Conservation (phyloP, 2,797 vertebrate genomes). For the Falco rusticolus region DNA sequence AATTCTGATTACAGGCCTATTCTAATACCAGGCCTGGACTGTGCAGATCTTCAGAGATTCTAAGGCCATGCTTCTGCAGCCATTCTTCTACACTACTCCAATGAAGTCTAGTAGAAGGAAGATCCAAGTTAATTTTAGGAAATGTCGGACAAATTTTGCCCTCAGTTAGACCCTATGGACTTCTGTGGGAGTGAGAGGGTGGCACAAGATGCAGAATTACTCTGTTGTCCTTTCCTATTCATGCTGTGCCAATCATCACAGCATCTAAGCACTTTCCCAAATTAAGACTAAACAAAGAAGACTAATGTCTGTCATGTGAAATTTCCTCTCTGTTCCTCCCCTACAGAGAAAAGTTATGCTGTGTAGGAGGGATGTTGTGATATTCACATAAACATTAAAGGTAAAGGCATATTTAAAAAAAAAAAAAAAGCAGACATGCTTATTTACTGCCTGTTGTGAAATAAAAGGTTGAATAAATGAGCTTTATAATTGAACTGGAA, state of each 20-base stretch:
- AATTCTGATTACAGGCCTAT: no score
- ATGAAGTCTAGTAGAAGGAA: neutral
- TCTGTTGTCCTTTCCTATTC: conserved; percentile 1
- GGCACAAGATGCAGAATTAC: neutral
- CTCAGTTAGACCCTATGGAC: neutral
- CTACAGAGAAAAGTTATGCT: neutral
- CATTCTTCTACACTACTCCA: neutral
- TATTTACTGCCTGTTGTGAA: neutral
- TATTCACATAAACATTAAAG: neutral
- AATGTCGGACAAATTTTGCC: neutral
- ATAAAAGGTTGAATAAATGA: neutral
- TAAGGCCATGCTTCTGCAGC: no score
- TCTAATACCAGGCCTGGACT: no score
- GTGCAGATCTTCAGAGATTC: no score
- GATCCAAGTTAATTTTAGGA: neutral
- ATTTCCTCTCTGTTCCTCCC: neutral
- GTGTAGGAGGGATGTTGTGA: neutral
- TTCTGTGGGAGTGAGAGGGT: neutral
- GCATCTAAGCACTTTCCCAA: conserved; percentile 4
- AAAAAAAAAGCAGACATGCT: neutral
- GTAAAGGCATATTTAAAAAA: neutral
- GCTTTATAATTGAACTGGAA: conserved; percentile 1
- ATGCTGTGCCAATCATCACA: conserved; percentile 17
- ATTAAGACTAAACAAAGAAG: conserved; percentile 29
- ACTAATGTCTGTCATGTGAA: conserved; percentile 2